phyloP scores from a whole-genome alignment of 2,797 vertebrate genomes.

The Heteromormyrus szaboi region DNA sequence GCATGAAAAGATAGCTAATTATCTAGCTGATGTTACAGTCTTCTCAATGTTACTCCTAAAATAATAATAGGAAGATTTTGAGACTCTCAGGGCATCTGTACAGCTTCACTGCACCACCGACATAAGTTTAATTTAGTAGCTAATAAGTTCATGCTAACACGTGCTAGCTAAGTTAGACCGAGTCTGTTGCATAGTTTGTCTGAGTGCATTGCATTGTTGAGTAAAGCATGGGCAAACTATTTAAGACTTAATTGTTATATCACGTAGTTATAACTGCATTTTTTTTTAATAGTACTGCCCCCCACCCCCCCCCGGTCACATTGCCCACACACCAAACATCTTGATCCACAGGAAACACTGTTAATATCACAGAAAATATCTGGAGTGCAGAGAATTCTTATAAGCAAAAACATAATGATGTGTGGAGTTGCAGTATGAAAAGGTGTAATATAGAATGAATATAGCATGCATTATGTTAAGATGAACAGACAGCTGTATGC shows the following conservation, averaged over 20 bases:
- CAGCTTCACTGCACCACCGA: not conserved
- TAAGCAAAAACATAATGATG: not conserved
- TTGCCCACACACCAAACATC: not conserved
- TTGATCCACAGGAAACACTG: not conserved
- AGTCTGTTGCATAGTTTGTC: not conserved
- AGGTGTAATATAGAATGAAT: not conserved
- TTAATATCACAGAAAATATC: not conserved
- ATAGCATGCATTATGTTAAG: not conserved
- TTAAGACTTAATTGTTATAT: not conserved
- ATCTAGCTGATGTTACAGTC: not conserved
- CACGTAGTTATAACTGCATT: too few relatives aligned
- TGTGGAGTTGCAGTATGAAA: not conserved
- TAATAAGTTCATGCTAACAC: not conserved
- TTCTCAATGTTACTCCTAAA: not conserved
- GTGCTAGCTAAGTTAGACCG: not conserved
- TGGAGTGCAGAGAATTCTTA: not conserved
- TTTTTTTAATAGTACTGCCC: not conserved
- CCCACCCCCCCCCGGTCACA: not conserved
- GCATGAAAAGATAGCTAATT: not conserved
- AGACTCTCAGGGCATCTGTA: not conserved
- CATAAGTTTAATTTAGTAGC: not conserved
- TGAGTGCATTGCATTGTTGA: not conserved
- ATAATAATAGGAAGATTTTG: not conserved
- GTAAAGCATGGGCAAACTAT: not conserved
- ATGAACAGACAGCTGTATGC: not conserved